Base-by-base conservation (phyloP, 2,888 invertebrate genomes). In the Dyspetes luteomarginatus region DNA sequence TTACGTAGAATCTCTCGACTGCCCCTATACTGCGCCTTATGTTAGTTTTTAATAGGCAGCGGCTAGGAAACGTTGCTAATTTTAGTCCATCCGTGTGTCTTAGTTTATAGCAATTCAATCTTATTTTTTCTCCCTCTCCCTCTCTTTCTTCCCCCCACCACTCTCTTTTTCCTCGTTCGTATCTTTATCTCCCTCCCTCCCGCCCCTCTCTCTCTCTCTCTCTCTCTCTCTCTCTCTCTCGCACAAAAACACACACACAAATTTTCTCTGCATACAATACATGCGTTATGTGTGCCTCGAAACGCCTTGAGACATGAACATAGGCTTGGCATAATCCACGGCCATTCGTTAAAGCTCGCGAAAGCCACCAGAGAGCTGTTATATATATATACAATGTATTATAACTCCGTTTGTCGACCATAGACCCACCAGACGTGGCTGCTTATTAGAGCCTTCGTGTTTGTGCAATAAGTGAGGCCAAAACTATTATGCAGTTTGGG, bases 11-110 rank as follows among this genome's bases (percentile, higher is more conserved):
- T 36, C 9, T 48, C 45, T 28, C 22, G 48, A 26, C 45, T 65
- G 76, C 48, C 50, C 56, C 65, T 5, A 36, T 68, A 58, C 28
- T 67, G 62, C 58, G 65, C 67, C 76, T 73, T 43, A 65, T 73
- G n/a, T n/a, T n/a, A n/a, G n/a, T n/a, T 65, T 73, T 73, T 43
- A 73, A 81, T 73, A 77, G 67, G 60, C 72, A 26, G 28, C 19
- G 68, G 64, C 76, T 76, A 68, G 43, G 52, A 77, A 73, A 64
- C 64, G 50, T 56, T 76, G 73, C 81, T 81, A 77, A 81, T 81
- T 81, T 81, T 77, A 81, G 81, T 58, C 56, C 17, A 50, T 19
- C 19, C 30, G 60, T 45, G 26, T 48, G 26, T 60, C 30, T 17
- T 12, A 7, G 36, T 17, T 24, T 36, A 62, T 4, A 52, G 17